Evolutionary conservation across 2,888 invertebrate genomes (phyloP).

Genomic region (Heteromurus nitidus): DNA sequence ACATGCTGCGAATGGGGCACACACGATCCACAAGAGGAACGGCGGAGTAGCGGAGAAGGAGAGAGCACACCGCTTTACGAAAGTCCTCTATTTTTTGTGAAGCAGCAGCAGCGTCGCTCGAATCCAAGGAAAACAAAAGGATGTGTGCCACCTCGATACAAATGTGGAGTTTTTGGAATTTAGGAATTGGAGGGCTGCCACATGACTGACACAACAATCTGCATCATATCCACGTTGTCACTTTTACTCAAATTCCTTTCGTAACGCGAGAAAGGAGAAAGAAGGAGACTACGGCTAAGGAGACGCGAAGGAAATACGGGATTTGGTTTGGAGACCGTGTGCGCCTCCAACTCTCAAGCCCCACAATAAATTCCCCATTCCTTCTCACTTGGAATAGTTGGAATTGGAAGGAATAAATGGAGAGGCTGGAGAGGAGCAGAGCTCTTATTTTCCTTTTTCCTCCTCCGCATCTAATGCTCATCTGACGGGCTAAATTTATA

Average conservation of each 20-base stretch:
- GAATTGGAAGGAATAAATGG: slow-evolving; percentile 9
- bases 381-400: too few relatives aligned
- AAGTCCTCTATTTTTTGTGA: too few relatives aligned
- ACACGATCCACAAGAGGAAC: too few relatives aligned
- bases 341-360: not conserved
- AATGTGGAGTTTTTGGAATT: too few relatives aligned
- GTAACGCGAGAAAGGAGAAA: not conserved
- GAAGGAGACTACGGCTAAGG: not conserved
- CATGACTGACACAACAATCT: slow-evolving; percentile 7
- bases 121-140: too few relatives aligned
- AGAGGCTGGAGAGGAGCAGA: not conserved
- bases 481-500: slow-evolving; percentile 24
- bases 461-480: slow-evolving; percentile 11
- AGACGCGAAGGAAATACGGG: not conserved
- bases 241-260: not conserved
- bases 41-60: too few relatives aligned
- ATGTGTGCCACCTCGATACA: too few relatives aligned
- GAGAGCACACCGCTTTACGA: too few relatives aligned
- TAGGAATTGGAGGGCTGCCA: too few relatives aligned
- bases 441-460: not conserved
- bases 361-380: slow-evolving; percentile 3
- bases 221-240: slow-evolving; percentile 17
- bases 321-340: not conserved
- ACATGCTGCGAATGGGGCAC: not conserved
- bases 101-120: too few relatives aligned